These are phyloP conservation scores for Drosophila lacicola DNA, from an alignment of 2,888 invertebrate species.

Conservation along the genomic window DNA sequence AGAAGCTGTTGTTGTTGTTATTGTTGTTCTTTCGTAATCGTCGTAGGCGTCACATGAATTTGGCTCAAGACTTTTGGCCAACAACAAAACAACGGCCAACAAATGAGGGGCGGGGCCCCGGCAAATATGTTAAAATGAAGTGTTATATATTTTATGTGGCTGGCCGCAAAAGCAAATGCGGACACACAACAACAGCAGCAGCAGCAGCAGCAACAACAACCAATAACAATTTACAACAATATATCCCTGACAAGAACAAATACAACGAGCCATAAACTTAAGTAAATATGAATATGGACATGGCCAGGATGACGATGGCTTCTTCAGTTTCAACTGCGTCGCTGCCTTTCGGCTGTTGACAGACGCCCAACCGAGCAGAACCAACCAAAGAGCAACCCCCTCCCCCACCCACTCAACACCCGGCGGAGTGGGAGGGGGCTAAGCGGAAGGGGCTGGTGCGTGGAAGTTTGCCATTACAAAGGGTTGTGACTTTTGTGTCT, in stretches of 20 bases:
- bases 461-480: conserved; percentile 49
- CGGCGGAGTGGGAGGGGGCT: not conserved
- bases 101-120: conserved; percentile 47
- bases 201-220: conserved; percentile 15
- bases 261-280: conserved; percentile 68
- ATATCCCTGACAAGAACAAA: conserved; percentile 64
- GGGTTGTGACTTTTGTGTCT: conserved; percentile 77
- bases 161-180: conserved; percentile 42
- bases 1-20: conserved; percentile 19
- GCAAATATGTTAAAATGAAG: conserved; percentile 72
- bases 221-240: conserved; percentile 51
- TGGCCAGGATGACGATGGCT: conserved; percentile 40
- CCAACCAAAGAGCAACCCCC: not conserved
- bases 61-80: conserved; percentile 48
- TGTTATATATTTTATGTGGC: conserved; percentile 77
- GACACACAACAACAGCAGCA: conserved; percentile 15
- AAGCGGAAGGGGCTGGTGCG: not conserved
- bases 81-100: conserved; percentile 37
- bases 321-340: conserved; percentile 38
- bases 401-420: not conserved
- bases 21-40: conserved; percentile 41
- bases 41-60: conserved; percentile 67
- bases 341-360: conserved; percentile 32
- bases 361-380: conserved; percentile 17
- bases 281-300: conserved; percentile 74